Conservation (phyloP, 2,888 invertebrate species). For the Cheilosia vulpina region DNA sequence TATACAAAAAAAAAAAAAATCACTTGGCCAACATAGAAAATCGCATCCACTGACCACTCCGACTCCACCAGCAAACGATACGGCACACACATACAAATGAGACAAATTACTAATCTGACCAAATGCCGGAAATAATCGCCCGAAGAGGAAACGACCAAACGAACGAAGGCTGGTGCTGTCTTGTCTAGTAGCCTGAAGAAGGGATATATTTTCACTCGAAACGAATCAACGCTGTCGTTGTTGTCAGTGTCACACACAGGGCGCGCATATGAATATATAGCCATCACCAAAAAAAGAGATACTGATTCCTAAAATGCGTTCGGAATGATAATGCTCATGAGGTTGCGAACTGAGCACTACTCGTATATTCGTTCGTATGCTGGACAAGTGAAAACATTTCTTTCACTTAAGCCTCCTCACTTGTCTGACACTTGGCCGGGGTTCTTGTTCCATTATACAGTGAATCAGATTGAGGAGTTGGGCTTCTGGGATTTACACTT, state of each 20-base stretch:
- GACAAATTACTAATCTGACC: conserved; percentile 70
- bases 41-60: not conserved
- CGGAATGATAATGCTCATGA: conserved; percentile 59
- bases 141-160: conserved; percentile 59
- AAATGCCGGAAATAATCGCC: conserved; percentile 74
- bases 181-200: not conserved
- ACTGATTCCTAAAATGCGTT: conserved; percentile 66
- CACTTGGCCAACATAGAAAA: conserved; percentile 42
- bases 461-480: conserved; percentile 40
- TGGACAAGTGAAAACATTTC: conserved; percentile 34
- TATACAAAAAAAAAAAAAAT: conserved; percentile 20
- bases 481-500: conserved; percentile 25
- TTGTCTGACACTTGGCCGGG: not conserved
- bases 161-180: not conserved
- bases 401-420: conserved; percentile 19
- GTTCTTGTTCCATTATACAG: conserved; percentile 5
- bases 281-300: conserved; percentile 35
- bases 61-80: not conserved
- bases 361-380: conserved; percentile 11
- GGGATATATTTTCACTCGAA: conserved; percentile 51
- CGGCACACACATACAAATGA: conserved; percentile 57
- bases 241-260: conserved; percentile 37
- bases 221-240: conserved; percentile 64
- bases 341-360: not conserved
- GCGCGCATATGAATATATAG: conserved; percentile 17